Evolutionary conservation across 2,888 invertebrate genomes (phyloP).

Genomic region (Melolontha melolontha): DNA sequence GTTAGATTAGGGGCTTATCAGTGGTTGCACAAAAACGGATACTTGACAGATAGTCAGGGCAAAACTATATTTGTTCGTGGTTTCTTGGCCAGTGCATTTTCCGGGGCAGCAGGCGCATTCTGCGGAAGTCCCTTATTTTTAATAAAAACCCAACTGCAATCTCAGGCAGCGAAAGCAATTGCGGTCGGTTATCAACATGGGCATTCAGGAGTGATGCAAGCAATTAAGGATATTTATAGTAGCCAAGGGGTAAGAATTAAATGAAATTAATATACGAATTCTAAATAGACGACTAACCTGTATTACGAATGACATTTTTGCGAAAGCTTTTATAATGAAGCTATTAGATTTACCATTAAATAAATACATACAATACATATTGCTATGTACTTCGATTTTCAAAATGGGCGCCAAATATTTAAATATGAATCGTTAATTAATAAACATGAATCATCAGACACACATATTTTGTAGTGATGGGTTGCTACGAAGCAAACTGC

Average conservation of each 20-base stretch:
- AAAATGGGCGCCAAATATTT: no score
- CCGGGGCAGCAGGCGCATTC: constrained; percentile 78
- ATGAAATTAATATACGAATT: neutral
- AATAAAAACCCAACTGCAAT: constrained; percentile 90
- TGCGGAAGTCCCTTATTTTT: constrained; percentile 82
- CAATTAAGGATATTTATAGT: constrained; percentile 67
- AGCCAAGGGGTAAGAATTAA: constrained; percentile 68
- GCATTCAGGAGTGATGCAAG: constrained; percentile 72
- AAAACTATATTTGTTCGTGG: constrained; percentile 66
- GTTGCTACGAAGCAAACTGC: no score
- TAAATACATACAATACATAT: no score
- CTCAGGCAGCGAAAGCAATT: constrained; percentile 77
- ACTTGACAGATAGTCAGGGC: constrained; percentile 69
- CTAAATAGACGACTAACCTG: neutral
- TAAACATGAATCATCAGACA: no score
- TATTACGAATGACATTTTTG: neutral
- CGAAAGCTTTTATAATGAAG: no score
- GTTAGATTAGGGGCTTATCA: constrained; percentile 81
- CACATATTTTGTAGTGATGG: no score
- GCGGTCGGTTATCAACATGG: constrained; percentile 89
- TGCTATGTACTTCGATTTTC: no score
- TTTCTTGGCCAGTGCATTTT: constrained; percentile 69
- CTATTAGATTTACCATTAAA: no score
- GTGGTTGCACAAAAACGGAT: constrained; percentile 75
- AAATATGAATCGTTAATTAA: no score